phyloP scores from a whole-genome alignment of 2,113 vertebrate genomes.

The Pseudonaja textilis region DNA sequence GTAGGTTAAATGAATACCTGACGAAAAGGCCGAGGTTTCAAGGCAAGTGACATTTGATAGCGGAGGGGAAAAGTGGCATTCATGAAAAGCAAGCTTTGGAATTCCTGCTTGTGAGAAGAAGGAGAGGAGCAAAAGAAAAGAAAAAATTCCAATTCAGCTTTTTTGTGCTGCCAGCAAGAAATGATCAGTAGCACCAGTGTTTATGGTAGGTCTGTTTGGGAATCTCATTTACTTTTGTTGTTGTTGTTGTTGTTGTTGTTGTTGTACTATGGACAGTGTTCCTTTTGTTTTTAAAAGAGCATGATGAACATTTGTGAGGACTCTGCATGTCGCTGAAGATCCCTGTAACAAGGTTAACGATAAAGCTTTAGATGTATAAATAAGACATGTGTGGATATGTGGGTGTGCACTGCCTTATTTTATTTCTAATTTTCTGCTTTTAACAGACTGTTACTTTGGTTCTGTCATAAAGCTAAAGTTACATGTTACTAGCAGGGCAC shows the following conservation, averaged over 20 bases:
- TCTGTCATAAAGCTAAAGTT: slow-evolving; percentile 71
- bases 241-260: no score
- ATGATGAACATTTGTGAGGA: slow-evolving; percentile 61
- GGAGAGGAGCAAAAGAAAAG: background rate
- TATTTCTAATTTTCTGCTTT: slow-evolving; percentile 69
- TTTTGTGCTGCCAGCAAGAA: slow-evolving; percentile 96
- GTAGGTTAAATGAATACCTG: slow-evolving; percentile 93
- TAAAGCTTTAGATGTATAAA: slow-evolving; percentile 61
- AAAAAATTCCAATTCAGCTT: slow-evolving; percentile 88
- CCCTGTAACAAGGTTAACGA: slow-evolving; percentile 45
- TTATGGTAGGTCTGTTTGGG: slow-evolving; percentile 95
- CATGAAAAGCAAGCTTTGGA: slow-evolving; percentile 98
- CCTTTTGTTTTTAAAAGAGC: slow-evolving; percentile 69
- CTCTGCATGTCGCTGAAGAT: slow-evolving; percentile 64
- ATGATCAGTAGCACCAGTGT: slow-evolving; percentile 99
- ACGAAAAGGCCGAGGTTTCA: slow-evolving; percentile 88
- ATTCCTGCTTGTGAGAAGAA: slow-evolving; percentile 92
- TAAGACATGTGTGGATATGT: slow-evolving; percentile 63
- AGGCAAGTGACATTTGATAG: slow-evolving; percentile 97
- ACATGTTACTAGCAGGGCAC: slow-evolving; percentile 68
- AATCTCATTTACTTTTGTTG: slow-evolving; percentile 59
- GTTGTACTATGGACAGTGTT: slow-evolving; percentile 71
- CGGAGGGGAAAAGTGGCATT: slow-evolving; percentile 92
- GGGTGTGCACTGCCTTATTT: slow-evolving; percentile 60
- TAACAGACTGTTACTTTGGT: slow-evolving; percentile 60